These are phyloP conservation scores for Synanthedon tipuliformis DNA, from an alignment of 2,888 invertebrate species.

Conservation along the genomic window DNA sequence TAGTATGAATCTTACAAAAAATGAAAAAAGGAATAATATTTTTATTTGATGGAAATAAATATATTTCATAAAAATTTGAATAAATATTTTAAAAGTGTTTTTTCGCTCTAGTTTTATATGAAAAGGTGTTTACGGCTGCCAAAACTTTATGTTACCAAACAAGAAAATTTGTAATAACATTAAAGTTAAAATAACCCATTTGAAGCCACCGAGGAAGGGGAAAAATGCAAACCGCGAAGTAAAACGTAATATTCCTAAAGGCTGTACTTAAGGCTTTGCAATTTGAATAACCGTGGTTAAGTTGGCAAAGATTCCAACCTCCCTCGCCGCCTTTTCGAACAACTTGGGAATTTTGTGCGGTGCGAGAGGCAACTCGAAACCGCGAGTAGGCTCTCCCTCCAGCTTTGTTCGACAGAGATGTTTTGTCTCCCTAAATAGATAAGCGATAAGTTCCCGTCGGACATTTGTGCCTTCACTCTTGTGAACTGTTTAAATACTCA, in stretches of 20 bases:
- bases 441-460: background rate
- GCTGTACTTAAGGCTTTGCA: slow-evolving; percentile 11
- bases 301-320: slow-evolving; percentile 9
- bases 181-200: no score
- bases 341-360: background rate
- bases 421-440: background rate
- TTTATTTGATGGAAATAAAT: no score
- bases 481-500: no score
- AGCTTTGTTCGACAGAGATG: background rate
- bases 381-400: background rate
- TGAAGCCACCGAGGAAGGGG: background rate
- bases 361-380: background rate
- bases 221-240: background rate
- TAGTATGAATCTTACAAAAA: no score
- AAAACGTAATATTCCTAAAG: slow-evolving; percentile 4
- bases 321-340: background rate
- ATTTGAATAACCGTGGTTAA: slow-evolving; percentile 15
- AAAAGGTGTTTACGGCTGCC: no score
- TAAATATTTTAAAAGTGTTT: no score
- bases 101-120: no score
- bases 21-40: no score
- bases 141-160: no score
- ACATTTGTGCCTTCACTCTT: no score
- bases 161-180: no score
- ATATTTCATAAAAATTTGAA: no score